Percentiles rank a stretch among this genome's conserved stretches.
Evolutionary conservation across 2,797 vertebrate species (phyloP).

Genomic region (Sebastiscus albofasciatus): DNA sequence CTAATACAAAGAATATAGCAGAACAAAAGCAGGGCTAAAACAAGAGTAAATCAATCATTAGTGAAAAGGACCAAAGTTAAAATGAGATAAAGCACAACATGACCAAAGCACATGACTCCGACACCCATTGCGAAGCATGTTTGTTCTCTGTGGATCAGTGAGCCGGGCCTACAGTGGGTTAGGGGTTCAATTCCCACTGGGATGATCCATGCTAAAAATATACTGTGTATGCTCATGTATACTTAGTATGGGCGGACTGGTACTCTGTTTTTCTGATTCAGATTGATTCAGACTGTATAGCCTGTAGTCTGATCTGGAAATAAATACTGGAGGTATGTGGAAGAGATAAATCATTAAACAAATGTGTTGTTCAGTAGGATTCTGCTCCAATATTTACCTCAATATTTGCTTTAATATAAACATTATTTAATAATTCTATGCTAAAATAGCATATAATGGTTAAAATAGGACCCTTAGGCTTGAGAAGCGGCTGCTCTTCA

Average conservation of each 20-base stretch:
- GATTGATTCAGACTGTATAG: not conserved
- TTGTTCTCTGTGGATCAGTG: conserved; percentile 26
- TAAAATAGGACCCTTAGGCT: too few relatives aligned
- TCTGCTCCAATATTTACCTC: too few relatives aligned
- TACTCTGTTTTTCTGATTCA: not conserved
- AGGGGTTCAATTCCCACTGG: conserved; percentile 35
- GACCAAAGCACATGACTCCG: not conserved
- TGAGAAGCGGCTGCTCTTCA: too few relatives aligned
- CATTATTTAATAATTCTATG: too few relatives aligned
- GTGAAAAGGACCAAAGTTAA: not conserved
- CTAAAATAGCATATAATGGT: too few relatives aligned
- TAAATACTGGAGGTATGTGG: not conserved
- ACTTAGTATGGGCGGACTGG: not conserved
- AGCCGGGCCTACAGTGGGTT: conserved; percentile 17
- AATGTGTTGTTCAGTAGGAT: not conserved
- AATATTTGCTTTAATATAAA: too few relatives aligned
- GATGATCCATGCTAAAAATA: conserved; percentile 53
- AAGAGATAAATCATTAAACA: not conserved
- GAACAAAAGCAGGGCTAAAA: not conserved
- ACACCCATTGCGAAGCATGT: conserved; percentile 5
- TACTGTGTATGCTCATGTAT: not conserved
- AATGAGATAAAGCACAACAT: not conserved
- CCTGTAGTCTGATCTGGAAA: not conserved
- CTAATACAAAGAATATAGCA: not conserved
- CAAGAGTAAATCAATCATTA: not conserved